Conservation (phyloP, 2,888 invertebrate species). For the Nomada ruficornis region DNA sequence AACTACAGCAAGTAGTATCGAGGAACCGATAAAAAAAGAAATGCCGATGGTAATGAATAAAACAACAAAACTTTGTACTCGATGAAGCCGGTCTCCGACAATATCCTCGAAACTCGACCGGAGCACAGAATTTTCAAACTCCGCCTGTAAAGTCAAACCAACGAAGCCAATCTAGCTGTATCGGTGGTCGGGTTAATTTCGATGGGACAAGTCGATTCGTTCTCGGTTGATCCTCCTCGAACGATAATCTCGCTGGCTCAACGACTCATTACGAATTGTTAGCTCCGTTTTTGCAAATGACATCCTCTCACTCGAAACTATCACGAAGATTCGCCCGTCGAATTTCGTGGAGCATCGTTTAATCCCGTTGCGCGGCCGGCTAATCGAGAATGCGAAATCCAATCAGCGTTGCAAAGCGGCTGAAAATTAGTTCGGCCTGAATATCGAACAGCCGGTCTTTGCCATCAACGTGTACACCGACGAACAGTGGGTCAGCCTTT, state of each 20-base stretch:
- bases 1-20: too few species aligned
- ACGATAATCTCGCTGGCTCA: background rate
- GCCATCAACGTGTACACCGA: background rate
- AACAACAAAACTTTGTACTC: too few species aligned
- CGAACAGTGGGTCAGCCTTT: slow-evolving; percentile 8
- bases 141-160: background rate
- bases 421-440: slow-evolving; percentile 50
- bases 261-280: slow-evolving; percentile 5
- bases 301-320: background rate
- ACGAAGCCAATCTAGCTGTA: background rate
- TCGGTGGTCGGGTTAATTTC: slow-evolving; percentile 6
- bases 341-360: slow-evolving; percentile 37
- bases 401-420: slow-evolving; percentile 50
- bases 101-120: background rate
- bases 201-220: background rate
- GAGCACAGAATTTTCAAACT: background rate
- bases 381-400: slow-evolving; percentile 57
- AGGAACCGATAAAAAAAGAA: too few species aligned
- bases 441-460: slow-evolving; percentile 32
- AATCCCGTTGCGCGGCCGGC: slow-evolving; percentile 31
- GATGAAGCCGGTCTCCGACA: background rate
- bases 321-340: slow-evolving; percentile 24
- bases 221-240: background rate
- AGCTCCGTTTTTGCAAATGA: background rate
- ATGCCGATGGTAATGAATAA: too few species aligned